Percentiles rank a stretch among this genome's conserved stretches.
phyloP scores from a whole-genome alignment of 1,140 invertebrate genomes.

The Philotrypesis tridentata region DNA sequence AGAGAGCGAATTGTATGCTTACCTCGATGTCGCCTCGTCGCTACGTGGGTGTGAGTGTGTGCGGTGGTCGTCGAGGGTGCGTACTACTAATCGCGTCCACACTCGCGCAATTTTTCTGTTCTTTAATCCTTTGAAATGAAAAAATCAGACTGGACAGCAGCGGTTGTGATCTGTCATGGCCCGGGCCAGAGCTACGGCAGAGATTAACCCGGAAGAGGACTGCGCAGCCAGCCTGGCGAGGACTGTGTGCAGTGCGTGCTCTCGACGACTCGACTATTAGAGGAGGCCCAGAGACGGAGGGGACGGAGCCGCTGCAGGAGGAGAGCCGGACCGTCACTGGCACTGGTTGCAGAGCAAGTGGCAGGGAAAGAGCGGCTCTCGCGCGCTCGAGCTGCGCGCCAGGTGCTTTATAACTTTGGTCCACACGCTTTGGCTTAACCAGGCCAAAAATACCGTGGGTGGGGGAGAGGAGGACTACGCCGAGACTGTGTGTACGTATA shows the following conservation, averaged over 20 bases:
- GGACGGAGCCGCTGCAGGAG: background rate
- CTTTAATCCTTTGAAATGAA: background rate
- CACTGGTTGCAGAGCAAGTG: background rate
- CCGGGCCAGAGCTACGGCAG: background rate
- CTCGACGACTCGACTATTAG: too few relatives aligned
- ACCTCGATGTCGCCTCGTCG: background rate
- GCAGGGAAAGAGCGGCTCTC: constrained; percentile 48
- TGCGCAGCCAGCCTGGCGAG: too few relatives aligned
- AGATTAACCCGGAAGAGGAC: background rate
- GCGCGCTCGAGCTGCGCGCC: constrained; percentile 56
- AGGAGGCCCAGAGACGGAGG: background rate
- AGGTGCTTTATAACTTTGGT: constrained; percentile 71
- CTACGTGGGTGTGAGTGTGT: too few relatives aligned
- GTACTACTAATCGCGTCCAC: background rate
- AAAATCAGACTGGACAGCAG: background rate
- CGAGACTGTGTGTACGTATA: constrained; percentile 26
- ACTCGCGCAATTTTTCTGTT: background rate
- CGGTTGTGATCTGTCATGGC: background rate
- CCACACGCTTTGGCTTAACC: constrained; percentile 60
- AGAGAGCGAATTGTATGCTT: background rate
- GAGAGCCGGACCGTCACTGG: background rate
- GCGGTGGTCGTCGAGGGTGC: too few relatives aligned
- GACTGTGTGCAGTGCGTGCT: too few relatives aligned
- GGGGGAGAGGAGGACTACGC: constrained; percentile 56
- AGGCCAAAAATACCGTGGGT: constrained; percentile 63